These are phyloP conservation scores for Caiman crocodilus DNA, from an alignment of 2,797 vertebrate species.

Conservation along the genomic window DNA sequence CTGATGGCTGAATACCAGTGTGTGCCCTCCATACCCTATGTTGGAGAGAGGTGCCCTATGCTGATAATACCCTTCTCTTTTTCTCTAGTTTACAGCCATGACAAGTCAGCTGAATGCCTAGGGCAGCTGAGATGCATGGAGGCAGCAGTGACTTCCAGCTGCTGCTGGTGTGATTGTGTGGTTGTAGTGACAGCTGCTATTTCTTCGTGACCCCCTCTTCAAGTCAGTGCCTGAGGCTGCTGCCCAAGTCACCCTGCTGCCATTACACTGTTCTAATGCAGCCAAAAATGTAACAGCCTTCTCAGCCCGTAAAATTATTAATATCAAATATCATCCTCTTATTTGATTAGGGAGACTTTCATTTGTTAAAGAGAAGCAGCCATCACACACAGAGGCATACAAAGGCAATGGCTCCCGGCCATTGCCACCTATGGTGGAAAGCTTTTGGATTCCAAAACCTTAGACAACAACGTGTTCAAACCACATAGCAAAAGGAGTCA, in stretches of 20 bases:
- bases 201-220: too few relatives aligned
- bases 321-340: not conserved
- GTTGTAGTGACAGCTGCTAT: too few relatives aligned
- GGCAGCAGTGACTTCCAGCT: too few relatives aligned
- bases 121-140: too few relatives aligned
- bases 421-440: not conserved
- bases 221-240: too few relatives aligned
- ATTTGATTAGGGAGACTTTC: not conserved
- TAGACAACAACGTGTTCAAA: not conserved
- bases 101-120: too few relatives aligned
- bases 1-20: not conserved
- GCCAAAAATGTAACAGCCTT: not conserved
- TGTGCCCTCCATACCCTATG: not conserved
- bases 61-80: rapidly evolving
- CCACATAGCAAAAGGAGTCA: not conserved
- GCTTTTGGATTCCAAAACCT: not conserved
- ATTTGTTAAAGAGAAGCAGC: not conserved
- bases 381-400: rapidly evolving
- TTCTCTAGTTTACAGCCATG: not conserved
- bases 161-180: too few relatives aligned
- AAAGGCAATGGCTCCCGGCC: not conserved
- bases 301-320: not conserved
- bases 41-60: not conserved
- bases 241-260: too few relatives aligned
- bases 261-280: not conserved